These are phyloP conservation scores for Porites cylindrica DNA, from an alignment of 92 coral and sea anemone genomes.

Conservation along the genomic window DNA sequence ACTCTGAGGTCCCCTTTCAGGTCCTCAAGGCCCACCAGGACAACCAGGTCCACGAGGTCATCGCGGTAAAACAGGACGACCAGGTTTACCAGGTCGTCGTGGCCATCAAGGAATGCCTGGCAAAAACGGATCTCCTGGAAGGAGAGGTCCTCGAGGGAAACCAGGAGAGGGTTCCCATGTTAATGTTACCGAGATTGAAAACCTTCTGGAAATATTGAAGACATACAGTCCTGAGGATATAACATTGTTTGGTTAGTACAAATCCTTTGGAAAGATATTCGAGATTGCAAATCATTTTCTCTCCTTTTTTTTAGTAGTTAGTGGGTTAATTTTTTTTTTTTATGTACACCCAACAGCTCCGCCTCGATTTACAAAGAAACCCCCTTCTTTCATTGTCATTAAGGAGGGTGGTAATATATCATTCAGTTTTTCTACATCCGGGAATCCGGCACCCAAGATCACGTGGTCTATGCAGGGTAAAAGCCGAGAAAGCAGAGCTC, in stretches of 20 bases:
- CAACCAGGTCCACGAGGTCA: no score
- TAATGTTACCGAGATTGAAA: neutral
- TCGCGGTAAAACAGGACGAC: no score
- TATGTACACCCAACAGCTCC: constrained; percentile 25
- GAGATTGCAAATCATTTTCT: neutral
- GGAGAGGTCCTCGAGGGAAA: no score
- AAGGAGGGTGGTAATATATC: constrained; percentile 43
- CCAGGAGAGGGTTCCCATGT: no score
- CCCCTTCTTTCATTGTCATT: constrained; percentile 21
- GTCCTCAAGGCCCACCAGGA: no score
- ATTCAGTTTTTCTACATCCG: constrained; percentile 18
- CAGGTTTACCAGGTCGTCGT: no score
- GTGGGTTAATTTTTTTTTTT: neutral
- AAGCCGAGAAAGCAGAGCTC: neutral
- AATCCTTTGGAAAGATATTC: neutral
- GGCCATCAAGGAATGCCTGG: no score
- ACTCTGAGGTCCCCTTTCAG: no score
- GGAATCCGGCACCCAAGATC: constrained; percentile 51
- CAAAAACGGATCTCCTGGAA: no score
- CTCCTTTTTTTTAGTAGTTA: neutral
- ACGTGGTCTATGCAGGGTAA: constrained; percentile 36
- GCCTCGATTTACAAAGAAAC: constrained; percentile 27
- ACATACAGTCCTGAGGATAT: neutral
- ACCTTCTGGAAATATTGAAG: no score
- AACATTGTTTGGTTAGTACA: neutral